Conservation (phyloP, 1,140 invertebrate species). For the Drosophila pectinifera region DNA sequence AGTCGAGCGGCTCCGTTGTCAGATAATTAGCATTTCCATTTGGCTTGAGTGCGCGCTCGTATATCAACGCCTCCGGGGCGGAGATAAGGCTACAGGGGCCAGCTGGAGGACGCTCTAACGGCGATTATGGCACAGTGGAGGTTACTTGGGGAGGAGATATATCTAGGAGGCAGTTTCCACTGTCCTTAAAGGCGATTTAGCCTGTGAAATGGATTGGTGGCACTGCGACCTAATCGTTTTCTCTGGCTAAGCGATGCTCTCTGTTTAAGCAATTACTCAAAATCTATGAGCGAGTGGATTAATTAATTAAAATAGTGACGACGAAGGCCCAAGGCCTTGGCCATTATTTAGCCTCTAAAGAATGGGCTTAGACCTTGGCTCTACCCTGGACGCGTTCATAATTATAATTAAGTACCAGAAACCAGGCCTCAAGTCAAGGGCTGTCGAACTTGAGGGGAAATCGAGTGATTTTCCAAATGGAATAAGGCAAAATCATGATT, state of each 20-base stretch:
- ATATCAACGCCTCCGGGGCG: conserved; percentile 43
- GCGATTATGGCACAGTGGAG: conserved; percentile 23
- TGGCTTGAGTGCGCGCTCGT: conserved; percentile 47
- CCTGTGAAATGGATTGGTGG: neutral
- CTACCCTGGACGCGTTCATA: neutral
- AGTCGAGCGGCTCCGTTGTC: conserved; percentile 62
- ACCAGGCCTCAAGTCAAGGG: neutral
- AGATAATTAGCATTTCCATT: conserved; percentile 81
- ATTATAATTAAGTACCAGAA: neutral
- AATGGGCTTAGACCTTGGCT: neutral
- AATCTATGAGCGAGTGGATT: conserved; percentile 43
- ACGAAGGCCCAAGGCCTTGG: neutral
- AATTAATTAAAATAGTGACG: conserved; percentile 43
- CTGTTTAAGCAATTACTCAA: conserved; percentile 35
- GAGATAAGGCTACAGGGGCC: conserved; percentile 33
- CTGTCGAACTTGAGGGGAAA: neutral
- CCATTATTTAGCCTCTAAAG: neutral
- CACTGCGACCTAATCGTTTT: conserved; percentile 24
- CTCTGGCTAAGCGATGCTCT: conserved; percentile 14
- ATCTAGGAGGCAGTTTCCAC: neutral
- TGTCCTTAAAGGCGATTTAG: too few species aligned
- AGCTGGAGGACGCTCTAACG: conserved; percentile 29
- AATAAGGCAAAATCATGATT: conserved; percentile 4
- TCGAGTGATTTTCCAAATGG: neutral
- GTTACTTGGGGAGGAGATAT: neutral